Conservation (phyloP, 2,113 vertebrate species). For the Rhinichthys klamathensis region DNA sequence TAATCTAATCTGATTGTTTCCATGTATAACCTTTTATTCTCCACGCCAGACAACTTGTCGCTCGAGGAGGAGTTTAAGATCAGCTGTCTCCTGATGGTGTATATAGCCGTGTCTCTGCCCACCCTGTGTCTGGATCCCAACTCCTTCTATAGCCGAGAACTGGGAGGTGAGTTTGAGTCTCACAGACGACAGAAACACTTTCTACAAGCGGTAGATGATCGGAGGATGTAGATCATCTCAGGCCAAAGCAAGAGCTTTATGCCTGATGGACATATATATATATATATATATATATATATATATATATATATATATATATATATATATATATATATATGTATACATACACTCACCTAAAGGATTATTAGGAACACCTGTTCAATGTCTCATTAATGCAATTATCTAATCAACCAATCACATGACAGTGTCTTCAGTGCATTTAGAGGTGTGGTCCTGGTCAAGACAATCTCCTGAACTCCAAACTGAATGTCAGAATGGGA, state of each 20-base stretch:
- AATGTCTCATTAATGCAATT: too few relatives aligned
- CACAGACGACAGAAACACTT: background rate
- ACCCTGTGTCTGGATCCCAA: constrained; percentile 80
- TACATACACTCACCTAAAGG: too few relatives aligned
- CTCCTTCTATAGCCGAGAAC: constrained; percentile 81
- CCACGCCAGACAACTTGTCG: constrained; percentile 78
- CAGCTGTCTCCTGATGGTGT: constrained; percentile 86
- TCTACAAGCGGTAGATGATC: background rate
- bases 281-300: too few relatives aligned
- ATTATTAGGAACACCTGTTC: too few relatives aligned
- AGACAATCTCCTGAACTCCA: too few relatives aligned
- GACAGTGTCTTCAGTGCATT: too few relatives aligned
- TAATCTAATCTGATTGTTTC: background rate
- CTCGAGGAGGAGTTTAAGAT: constrained; percentile 89
- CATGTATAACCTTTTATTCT: background rate
- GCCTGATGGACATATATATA: too few relatives aligned
- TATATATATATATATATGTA: too few relatives aligned
- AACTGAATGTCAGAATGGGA: too few relatives aligned
- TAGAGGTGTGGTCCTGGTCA: too few relatives aligned
- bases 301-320: too few relatives aligned
- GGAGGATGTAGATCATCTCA: background rate
- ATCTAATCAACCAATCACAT: too few relatives aligned
- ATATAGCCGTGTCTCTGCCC: constrained; percentile 86
- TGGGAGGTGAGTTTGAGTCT: constrained; percentile 77
- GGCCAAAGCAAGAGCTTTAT: background rate